phyloP scores from a whole-genome alignment of 2,888 invertebrate species.

The Diplazon laetatorius region DNA sequence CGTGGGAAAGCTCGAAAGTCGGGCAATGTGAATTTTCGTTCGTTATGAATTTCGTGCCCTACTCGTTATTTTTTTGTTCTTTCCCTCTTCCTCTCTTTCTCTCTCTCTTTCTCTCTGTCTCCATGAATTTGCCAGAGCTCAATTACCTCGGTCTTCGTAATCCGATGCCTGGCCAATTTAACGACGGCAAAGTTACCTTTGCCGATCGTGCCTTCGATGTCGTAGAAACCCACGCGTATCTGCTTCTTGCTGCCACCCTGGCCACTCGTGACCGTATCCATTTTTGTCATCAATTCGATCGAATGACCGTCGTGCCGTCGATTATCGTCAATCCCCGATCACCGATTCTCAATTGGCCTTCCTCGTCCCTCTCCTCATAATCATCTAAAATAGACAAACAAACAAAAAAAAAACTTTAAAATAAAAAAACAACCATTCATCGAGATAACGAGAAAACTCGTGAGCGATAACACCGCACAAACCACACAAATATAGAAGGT shows the following conservation, averaged over 20 bases:
- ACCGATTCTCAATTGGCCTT: slow-evolving; percentile 43
- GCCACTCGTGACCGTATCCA: slow-evolving; percentile 75
- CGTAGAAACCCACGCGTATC: slow-evolving; percentile 97
- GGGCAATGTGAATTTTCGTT: no score
- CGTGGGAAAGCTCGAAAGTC: no score
- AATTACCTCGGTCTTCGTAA: slow-evolving; percentile 99
- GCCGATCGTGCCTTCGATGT: slow-evolving; percentile 98
- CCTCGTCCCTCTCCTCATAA: slow-evolving; percentile 50
- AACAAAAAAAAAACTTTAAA: no score
- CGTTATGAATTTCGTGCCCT: no score
- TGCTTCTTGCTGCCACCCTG: slow-evolving; percentile 83
- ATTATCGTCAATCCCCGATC: no score
- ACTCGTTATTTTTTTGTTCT: no score
- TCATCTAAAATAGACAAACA: slow-evolving; percentile 46
- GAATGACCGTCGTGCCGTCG: no score
- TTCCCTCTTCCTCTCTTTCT: background rate
- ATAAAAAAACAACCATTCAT: background rate
- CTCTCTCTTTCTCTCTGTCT: background rate
- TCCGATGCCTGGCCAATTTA: slow-evolving; percentile 97
- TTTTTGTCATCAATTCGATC: slow-evolving; percentile 70
- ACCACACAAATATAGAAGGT: background rate
- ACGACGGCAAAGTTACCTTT: slow-evolving; percentile 99
- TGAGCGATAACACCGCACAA: background rate
- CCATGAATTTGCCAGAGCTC: no score
- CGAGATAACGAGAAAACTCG: background rate